A percentile compares a stretch with the other conserved stretches of the same genome.
Conservation (phyloP, 23 tunicate genomes). For the Phallusia fumigata region DNA sequence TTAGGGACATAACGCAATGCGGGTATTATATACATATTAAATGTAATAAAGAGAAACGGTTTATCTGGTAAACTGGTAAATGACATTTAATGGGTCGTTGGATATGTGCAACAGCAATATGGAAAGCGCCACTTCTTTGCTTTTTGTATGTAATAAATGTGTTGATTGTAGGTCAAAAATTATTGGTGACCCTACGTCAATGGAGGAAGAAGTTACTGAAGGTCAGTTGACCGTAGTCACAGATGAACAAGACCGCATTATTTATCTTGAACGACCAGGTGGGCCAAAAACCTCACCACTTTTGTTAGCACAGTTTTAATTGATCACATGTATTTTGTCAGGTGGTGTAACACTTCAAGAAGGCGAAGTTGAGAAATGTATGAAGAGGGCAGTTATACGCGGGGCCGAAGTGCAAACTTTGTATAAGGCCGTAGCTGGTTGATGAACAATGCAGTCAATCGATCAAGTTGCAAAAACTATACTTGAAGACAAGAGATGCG, state of each 20-base stretch:
- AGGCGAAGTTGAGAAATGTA: background rate
- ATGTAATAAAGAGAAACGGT: no score
- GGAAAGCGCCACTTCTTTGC: background rate
- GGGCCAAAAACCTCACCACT: no score
- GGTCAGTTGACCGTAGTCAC: slow-evolving; percentile 48
- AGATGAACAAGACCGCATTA: slow-evolving; percentile 27
- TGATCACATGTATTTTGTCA: background rate
- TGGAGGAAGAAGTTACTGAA: slow-evolving; percentile 64
- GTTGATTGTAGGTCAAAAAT: slow-evolving; percentile 24
- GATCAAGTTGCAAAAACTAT: no score
- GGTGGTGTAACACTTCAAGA: background rate
- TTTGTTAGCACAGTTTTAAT: background rate
- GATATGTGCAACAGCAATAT: no score
- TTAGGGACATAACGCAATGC: no score
- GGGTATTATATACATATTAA: no score
- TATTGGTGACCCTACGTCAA: slow-evolving; percentile 62
- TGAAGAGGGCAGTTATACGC: background rate
- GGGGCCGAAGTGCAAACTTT: background rate
- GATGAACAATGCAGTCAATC: background rate
- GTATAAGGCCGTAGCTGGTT: background rate
- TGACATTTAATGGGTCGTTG: no score
- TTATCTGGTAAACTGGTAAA: no score
- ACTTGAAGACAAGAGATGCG: no score
- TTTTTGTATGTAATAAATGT: no score
- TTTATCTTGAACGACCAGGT: slow-evolving; percentile 45